phyloP scores from a whole-genome alignment of 2,888 invertebrate species.

The Ethmia dodecea region DNA sequence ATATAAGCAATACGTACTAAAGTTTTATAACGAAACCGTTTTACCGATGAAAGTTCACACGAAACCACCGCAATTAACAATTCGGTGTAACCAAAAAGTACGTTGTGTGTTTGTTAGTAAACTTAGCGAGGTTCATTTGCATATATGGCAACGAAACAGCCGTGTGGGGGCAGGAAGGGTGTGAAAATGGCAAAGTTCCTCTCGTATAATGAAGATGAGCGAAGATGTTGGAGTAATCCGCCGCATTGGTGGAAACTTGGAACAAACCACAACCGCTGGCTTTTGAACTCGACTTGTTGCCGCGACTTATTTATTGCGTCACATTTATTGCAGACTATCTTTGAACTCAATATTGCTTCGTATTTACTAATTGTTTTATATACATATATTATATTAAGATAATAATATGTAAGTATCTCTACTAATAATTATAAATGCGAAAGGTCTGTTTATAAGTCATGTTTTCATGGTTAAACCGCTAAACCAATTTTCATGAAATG shows the following conservation, averaged over 20 bases:
- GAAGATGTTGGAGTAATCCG: constrained; percentile 57
- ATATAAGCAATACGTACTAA: too few relatives aligned
- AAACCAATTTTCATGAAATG: too few relatives aligned
- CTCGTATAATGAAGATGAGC: constrained; percentile 69
- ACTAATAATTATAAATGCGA: too few relatives aligned
- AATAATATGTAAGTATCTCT: too few relatives aligned
- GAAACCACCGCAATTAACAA: constrained; percentile 5
- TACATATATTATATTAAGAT: too few relatives aligned
- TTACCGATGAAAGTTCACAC: too few relatives aligned
- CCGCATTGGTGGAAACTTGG: constrained; percentile 52
- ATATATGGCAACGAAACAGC: constrained; percentile 58
- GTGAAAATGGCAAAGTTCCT: constrained; percentile 58
- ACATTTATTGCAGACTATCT: constrained; percentile 4
- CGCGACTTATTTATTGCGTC: constrained; percentile 22
- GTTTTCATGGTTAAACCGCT: too few relatives aligned
- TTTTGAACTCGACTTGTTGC: constrained; percentile 32
- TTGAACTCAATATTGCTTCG: not conserved
- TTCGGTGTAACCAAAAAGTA: constrained; percentile 45
- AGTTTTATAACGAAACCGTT: too few relatives aligned
- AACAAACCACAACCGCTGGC: constrained; percentile 42
- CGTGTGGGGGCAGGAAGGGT: constrained; percentile 44
- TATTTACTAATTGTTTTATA: not conserved
- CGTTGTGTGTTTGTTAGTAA: constrained; percentile 53
- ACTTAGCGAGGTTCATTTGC: constrained; percentile 61
- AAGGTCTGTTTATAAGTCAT: too few relatives aligned